Evolutionary conservation across 2,888 invertebrate genomes (phyloP).

Genomic region (Linnaemya tessellans): DNA sequence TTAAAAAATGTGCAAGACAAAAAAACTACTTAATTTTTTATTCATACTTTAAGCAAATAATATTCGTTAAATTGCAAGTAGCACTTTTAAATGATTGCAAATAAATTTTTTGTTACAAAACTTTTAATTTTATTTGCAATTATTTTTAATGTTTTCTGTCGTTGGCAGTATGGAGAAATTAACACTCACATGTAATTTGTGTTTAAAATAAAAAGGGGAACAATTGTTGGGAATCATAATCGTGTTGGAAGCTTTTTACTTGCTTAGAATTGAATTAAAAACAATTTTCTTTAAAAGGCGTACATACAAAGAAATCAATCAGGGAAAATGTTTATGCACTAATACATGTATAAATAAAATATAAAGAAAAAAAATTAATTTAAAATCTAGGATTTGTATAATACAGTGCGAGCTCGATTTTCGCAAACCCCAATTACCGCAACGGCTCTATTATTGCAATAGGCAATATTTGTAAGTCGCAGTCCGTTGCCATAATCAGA

Average conservation of each 20-base stretch:
- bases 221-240: slow-evolving; percentile 3
- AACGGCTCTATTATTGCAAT: no score
- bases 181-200: slow-evolving; percentile 74
- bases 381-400: neutral
- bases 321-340: neutral
- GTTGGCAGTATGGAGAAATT: slow-evolving; percentile 72
- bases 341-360: neutral
- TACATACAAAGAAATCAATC: neutral
- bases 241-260: neutral
- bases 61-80: slow-evolving; percentile 46
- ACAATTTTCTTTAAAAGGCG: no score
- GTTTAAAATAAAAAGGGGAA: neutral
- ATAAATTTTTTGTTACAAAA: slow-evolving; percentile 34
- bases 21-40: slow-evolving; percentile 17
- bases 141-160: slow-evolving; percentile 62
- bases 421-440: no score
- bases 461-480: no score
- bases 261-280: neutral
- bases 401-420: no score
- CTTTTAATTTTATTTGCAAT: slow-evolving; percentile 52
- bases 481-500: no score
- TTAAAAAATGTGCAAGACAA: slow-evolving; percentile 20
- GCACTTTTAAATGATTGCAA: slow-evolving; percentile 46
- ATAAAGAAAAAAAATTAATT: neutral
- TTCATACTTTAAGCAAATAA: slow-evolving; percentile 44